Evolutionary conservation across 2,113 vertebrate genomes (phyloP).

Genomic region (Lagopus muta): DNA sequence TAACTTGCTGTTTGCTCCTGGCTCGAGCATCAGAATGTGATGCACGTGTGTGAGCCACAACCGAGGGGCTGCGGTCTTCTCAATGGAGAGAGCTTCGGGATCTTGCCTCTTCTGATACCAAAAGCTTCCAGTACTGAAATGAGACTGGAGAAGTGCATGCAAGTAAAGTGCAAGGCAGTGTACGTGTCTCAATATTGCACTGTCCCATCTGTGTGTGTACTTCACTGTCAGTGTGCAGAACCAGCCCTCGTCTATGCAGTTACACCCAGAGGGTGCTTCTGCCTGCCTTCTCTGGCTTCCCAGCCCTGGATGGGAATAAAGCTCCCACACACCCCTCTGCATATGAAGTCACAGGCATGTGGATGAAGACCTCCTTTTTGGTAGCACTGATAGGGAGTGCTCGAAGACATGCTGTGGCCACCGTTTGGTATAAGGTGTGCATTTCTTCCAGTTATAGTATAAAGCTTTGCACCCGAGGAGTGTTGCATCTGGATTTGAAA

Average conservation of each 20-base stretch:
- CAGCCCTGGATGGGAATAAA: rapidly evolving
- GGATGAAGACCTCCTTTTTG: not conserved
- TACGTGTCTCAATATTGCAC: not conserved
- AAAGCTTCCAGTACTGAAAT: constrained; percentile 43
- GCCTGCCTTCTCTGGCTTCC: not conserved
- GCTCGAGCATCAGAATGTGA: constrained; percentile 3
- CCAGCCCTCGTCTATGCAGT: not conserved
- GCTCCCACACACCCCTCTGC: not conserved
- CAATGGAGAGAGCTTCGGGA: constrained; percentile 2
- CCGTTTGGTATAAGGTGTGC: not conserved
- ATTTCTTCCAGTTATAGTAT: not conserved
- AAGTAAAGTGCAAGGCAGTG: constrained; percentile 10
- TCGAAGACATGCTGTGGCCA: rapidly evolving
- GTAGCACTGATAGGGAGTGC: not conserved
- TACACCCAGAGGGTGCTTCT: not conserved
- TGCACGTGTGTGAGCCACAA: not conserved
- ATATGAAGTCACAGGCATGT: not conserved
- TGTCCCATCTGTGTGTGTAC: not conserved
- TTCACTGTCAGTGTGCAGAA: not conserved
- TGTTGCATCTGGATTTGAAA: not conserved
- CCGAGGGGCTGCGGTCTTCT: not conserved
- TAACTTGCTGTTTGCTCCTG: constrained; percentile 51
- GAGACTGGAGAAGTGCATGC: not conserved
- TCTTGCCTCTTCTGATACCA: constrained; percentile 51
- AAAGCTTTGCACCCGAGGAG: not conserved